Evolutionary conservation across 2,888 invertebrate species (phyloP).

Genomic region (Gasteruption jaculator): DNA sequence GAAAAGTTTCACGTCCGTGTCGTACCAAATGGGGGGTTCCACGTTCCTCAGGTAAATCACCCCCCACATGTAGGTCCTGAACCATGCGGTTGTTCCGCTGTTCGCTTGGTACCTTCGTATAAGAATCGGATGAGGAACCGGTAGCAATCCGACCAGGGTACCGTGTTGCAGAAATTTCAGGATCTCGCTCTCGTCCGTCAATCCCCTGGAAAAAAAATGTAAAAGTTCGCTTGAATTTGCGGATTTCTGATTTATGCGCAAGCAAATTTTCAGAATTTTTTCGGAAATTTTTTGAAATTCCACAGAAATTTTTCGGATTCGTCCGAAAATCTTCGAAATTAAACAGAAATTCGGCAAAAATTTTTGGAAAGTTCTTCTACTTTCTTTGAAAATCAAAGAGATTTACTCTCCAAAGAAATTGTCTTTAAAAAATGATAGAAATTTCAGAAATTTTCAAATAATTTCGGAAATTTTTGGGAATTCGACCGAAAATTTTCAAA

Average conservation of each 20-base stretch:
- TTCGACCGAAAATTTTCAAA: too few species aligned
- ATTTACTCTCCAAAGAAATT: slow-evolving; percentile 4
- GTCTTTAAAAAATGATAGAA: neutral
- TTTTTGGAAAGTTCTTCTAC: too few species aligned
- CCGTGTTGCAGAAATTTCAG: slow-evolving; percentile 98
- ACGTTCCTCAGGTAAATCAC: slow-evolving; percentile 97
- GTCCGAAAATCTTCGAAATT: too few species aligned
- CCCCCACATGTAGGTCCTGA: slow-evolving; percentile 99
- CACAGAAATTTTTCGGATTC: too few species aligned
- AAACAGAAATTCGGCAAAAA: too few species aligned
- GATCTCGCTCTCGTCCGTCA: slow-evolving; percentile 99
- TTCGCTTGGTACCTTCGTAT: slow-evolving; percentile 99
- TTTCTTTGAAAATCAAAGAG: neutral
- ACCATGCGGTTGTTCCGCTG: slow-evolving; percentile 98
- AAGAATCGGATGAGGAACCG: slow-evolving; percentile 98
- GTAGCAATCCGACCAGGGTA: slow-evolving; percentile 92
- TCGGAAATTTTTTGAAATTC: too few species aligned
- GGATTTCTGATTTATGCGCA: neutral
- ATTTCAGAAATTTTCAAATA: too few species aligned
- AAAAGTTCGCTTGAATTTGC: slow-evolving; percentile 5
- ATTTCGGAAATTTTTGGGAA: too few species aligned
- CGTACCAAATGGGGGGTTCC: slow-evolving; percentile 99
- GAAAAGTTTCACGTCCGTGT: slow-evolving; percentile 97
- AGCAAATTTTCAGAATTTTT: slow-evolving; percentile 7
- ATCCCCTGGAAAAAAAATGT: slow-evolving; percentile 64